Evolutionary conservation across 2,888 invertebrate genomes (phyloP).

Genomic region (Drosophila planitibia): DNA sequence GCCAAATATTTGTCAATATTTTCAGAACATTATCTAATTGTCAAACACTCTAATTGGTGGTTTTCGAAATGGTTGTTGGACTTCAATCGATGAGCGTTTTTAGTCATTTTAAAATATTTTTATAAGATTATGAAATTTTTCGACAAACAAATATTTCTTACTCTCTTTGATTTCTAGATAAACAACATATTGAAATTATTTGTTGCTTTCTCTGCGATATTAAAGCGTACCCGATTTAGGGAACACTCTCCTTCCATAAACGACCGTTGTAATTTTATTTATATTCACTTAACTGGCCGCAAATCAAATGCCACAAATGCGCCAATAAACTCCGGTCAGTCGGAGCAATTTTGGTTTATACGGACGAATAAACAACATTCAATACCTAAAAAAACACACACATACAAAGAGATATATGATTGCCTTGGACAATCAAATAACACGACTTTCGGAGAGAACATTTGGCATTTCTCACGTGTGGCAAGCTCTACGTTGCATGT

Average conservation of each 20-base stretch:
- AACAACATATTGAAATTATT: neutral
- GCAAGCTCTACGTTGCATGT: constrained; percentile 35
- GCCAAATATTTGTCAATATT: neutral
- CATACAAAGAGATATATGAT: constrained; percentile 29
- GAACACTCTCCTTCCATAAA: neutral
- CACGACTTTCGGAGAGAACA: constrained; percentile 60
- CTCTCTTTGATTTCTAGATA: neutral
- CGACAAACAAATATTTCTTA: too few relatives aligned
- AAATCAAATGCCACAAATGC: constrained; percentile 33
- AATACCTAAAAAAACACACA: constrained; percentile 12
- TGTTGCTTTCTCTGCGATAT: neutral
- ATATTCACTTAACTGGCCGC: constrained; percentile 20
- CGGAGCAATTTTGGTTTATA: constrained; percentile 31
- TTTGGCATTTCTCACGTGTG: constrained; percentile 67
- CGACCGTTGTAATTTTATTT: neutral
- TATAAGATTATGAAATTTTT: neutral
- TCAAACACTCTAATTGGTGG: neutral
- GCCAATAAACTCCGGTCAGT: constrained; percentile 39
- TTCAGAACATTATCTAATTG: neutral
- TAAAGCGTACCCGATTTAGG: neutral
- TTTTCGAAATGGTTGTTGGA: neutral
- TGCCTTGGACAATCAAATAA: constrained; percentile 71
- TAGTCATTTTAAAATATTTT: neutral
- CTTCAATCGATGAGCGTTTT: neutral
- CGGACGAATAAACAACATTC: constrained; percentile 33